A percentile compares a stretch with the other conserved stretches of the same genome.
These are phyloP conservation scores for Sylvietta virens DNA, from an alignment of 2,113 vertebrate species.

Conservation along the genomic window DNA sequence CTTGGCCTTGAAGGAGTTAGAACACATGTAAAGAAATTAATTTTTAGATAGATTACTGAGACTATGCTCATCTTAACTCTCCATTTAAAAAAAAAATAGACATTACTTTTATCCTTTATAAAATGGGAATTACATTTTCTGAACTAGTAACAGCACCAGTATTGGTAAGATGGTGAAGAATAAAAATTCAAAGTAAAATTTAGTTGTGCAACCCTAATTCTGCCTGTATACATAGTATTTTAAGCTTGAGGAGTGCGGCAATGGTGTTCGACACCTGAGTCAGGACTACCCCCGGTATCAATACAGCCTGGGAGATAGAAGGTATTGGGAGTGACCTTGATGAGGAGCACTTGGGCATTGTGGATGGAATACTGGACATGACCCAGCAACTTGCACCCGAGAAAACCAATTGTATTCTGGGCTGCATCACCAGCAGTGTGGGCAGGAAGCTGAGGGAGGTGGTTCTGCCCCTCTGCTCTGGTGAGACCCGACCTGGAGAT, in stretches of 20 bases:
- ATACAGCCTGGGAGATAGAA: background rate
- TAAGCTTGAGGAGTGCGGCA: background rate
- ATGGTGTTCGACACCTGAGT: background rate
- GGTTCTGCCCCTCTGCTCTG: background rate
- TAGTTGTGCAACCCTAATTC: background rate
- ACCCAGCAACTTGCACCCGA: background rate
- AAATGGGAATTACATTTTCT: background rate
- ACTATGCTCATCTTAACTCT: background rate
- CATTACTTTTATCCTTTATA: background rate
- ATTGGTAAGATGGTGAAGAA: background rate
- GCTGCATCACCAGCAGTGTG: background rate
- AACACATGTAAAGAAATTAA: background rate
- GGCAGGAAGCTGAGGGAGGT: fast-evolving
- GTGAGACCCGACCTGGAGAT: fast-evolving
- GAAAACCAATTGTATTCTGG: background rate
- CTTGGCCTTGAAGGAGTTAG: background rate
- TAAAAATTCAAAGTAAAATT: background rate
- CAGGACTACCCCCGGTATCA: fast-evolving
- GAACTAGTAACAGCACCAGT: background rate
- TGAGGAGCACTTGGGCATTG: background rate
- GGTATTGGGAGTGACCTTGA: background rate
- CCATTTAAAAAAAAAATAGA: background rate
- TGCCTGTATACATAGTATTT: background rate
- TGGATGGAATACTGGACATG: background rate
- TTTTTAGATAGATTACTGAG: background rate